Base-by-base conservation (phyloP, 2,888 invertebrate species). In the Pseudoips prasinana region DNA sequence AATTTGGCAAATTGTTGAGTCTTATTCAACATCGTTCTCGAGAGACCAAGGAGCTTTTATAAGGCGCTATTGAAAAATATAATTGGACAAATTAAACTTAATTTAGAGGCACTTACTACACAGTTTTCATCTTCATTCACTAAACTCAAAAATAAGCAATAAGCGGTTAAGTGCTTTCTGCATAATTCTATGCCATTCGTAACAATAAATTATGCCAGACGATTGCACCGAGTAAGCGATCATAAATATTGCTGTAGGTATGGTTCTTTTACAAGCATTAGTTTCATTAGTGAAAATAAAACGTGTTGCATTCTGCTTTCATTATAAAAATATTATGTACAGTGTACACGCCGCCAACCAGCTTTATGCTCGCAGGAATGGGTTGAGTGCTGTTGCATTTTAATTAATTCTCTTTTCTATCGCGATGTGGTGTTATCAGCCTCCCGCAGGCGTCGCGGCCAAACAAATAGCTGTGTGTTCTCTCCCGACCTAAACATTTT, bases 321-420 rank as follows among this genome's bases (percentile, higher is more conserved):
- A 67, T 65, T 68, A 67, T 64, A 70, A 74, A 60, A 70, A 68
- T 68, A 68, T 64, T 52, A 61, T 68, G 58, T 60, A 58, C 58
- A 59, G n/a, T n/a, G 58, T 60, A 58, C 58, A 59, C 57, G 47
- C 50, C 46, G 53, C 47, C 54, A 58, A 53, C 53, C 59, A 64
- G 59, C 72, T 73, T 77, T 78, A 76, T 80, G 74, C 73, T 71
- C 65, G 56, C 75, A 73, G 77, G 71, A 77, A 73, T 73, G 78
- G 75, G 73, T 79, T 76, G 82, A 80, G 82, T 83, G 83, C 73
- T 84, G 80, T 76, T 85, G 86, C 81, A 84, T 86, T 85, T 87
- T 87, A 88, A 87, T 88, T 86, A 87, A 87, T 87, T 86, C 79
- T 74, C 82, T 84, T 84, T 85, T 85, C 84, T 85, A 87, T 86